Base-by-base conservation (phyloP, 2,888 invertebrate species). In the Orthosia incerta region DNA sequence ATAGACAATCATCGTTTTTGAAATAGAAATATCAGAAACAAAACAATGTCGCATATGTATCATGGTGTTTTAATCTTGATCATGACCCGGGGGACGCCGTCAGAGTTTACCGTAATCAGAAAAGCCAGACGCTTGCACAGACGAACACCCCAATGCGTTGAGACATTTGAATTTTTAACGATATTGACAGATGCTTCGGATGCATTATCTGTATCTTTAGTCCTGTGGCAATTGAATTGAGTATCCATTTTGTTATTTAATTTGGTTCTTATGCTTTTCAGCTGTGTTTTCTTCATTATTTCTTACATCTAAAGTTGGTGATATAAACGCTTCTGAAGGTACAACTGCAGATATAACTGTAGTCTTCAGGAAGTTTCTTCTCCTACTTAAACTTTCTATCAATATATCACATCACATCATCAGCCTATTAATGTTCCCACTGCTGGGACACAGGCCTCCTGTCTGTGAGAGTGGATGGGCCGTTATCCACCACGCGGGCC, bases 61-160 rank as follows among this genome's bases (percentile, higher is more conserved):
- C 59, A 74, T 62, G 71, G 65, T 64, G 67, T 65, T 69, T 53
- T 70, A 79, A 84, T 83, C 65, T 76, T 82, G 76, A 81, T 80
- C 80, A 76, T 80, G 74, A 87, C 84, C 82, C 66, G 65, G 59
- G 76, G 78, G 84, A 80, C 51, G 69, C 70, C 79, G 64, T 31
- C 61, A 51, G 68, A 67, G 69, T 74, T 81, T 60, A 67, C 82
- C 68, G 76, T 85, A 85, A 84, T 82, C 87, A 76, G 67, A 59
- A 64, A 55, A 51, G 60, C 66, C 66, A 80, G 86, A 86, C 83
- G 76, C 60, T 78, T 55, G 59, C 53, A 74, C 79, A 85, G 86
- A 83, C 86, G 50, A 77, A 45, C 77, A 76, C 80, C 80, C 76
- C 68, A 64, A 11, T 70, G 68, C 67, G 51, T 56, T 50, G 65